phyloP scores from a whole-genome alignment of 2,797 vertebrate species.

The Champsocephalus gunnari region DNA sequence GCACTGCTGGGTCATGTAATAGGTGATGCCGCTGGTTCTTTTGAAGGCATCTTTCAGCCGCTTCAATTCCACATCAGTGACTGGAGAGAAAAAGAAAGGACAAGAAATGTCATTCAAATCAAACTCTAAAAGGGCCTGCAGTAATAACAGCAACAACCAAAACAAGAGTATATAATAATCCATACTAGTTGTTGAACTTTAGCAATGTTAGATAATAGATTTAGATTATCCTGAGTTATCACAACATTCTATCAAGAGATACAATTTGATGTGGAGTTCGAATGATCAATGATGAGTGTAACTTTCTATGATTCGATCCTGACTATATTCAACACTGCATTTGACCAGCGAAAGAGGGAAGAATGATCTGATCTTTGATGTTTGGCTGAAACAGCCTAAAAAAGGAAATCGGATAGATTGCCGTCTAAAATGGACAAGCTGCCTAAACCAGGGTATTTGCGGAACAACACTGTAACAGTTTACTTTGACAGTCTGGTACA shows the following conservation, averaged over 20 bases:
- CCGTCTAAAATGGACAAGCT: neutral
- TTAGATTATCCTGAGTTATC: neutral
- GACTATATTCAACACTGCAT: neutral
- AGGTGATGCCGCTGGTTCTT: slow-evolving; percentile 96
- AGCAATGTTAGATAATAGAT: neutral
- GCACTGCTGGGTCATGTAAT: slow-evolving; percentile 98
- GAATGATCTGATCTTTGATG: neutral
- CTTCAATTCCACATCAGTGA: slow-evolving; percentile 97
- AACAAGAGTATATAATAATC: neutral
- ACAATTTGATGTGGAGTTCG: neutral
- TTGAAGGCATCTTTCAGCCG: slow-evolving; percentile 99
- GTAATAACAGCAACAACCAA: neutral
- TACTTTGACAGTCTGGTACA: too few relatives aligned
- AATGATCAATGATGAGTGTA: neutral
- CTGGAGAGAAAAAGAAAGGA: slow-evolving; percentile 72
- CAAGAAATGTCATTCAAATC: neutral
- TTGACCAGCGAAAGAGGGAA: neutral
- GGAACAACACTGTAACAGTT: too few relatives aligned
- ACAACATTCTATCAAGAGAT: neutral
- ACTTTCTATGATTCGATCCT: too few relatives aligned
- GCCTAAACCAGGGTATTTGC: neutral
- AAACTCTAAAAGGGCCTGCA: neutral
- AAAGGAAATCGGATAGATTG: neutral
- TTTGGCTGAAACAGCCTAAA: neutral
- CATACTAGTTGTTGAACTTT: neutral